Evolutionary conservation across 2,888 invertebrate genomes (phyloP), one percentile per base, ranked within the genome.

Genomic region (Scaptomyza parva): DNA sequence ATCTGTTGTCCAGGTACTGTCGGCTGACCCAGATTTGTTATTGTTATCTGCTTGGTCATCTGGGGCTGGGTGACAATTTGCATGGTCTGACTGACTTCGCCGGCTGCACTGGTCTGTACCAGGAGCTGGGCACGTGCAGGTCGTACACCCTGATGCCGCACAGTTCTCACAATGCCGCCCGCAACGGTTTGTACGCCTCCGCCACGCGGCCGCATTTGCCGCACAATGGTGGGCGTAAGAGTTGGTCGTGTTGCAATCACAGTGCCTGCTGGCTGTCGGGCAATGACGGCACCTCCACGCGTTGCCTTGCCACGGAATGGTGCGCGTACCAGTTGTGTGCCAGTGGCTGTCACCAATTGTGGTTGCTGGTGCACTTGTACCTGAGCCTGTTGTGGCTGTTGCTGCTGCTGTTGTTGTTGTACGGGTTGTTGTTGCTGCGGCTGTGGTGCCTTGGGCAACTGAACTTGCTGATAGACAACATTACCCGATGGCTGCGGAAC

Each of bases 391-490:
- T 53, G 58, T 35, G 54, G 70, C 7, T 52, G 74, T 4, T 55
- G 65, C 1, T 57, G 67, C n/a, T 57, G 73, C 8, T 60, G 62
- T 14, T 63, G 68, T 22, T 54, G 69, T 2, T 63, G 60, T 7
- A n/a, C n/a, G n/a, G 53, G 68, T 4, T 53, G 75, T 1, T 59
- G 79, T 9, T 50, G 66, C 6, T 63, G 78, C 22, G 64, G 84
- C 18, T 76, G 35, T 7, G 70, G 80, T 0, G 76, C 22, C 22
- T 73, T 90, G 6, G 78, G 81, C 22, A 85, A 70, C 17, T 90
- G 91, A 43, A 91, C 79, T 53, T 89, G 91, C 62, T 91, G 91
- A 48, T 86, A 89, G 14, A 90, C 87, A 0, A 91, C 89, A 58
- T 79, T 79, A 14, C 75, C 61, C 4, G 78, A 68, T 43, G 67